Percentiles rank a stretch among this genome's conserved stretches.
phyloP scores from a whole-genome alignment of 1,140 invertebrate genomes.

The Eumeta japonica region DNA sequence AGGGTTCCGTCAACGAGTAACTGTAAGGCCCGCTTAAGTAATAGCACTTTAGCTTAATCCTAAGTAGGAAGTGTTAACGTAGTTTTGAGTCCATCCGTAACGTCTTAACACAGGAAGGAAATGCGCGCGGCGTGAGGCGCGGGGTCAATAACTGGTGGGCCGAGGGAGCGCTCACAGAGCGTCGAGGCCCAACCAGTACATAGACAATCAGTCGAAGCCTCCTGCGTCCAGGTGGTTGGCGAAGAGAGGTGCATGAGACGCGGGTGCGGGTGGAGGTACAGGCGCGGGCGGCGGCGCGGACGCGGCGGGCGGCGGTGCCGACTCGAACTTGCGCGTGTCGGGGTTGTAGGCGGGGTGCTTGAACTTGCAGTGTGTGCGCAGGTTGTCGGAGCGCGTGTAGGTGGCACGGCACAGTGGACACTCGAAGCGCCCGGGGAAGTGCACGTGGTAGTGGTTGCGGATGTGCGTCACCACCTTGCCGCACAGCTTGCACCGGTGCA shows the following conservation, averaged over 20 bases:
- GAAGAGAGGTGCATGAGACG: constrained; percentile 55
- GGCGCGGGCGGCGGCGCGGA: constrained; percentile 56
- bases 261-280: constrained; percentile 50
- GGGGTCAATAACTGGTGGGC: constrained; percentile 6
- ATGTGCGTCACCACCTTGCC: constrained; percentile 89
- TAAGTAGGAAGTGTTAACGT: constrained; percentile 45
- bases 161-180: constrained; percentile 31
- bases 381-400: constrained; percentile 84
- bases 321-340: constrained; percentile 79
- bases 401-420: constrained; percentile 82
- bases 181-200: constrained; percentile 46
- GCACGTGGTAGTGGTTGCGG: constrained; percentile 87
- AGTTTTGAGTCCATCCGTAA: constrained; percentile 24
- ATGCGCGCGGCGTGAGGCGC: constrained; percentile 17
- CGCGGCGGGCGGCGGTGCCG: constrained; percentile 57
- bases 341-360: constrained; percentile 79
- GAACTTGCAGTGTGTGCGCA: constrained; percentile 85
- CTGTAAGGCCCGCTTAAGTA: constrained; percentile 47
- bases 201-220: constrained; percentile 52
- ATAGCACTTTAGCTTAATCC: constrained; percentile 55
- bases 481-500: constrained; percentile 87
- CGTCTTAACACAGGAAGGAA: constrained; percentile 26
- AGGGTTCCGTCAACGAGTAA: constrained; percentile 21
- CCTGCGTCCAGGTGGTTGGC: constrained; percentile 45
- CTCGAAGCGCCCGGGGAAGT: constrained; percentile 84